Percentiles rank a stretch among this genome's conserved stretches.
These are phyloP conservation scores for Toxonevra muliebris DNA, from an alignment of 2,888 invertebrate genomes.

Conservation along the genomic window DNA sequence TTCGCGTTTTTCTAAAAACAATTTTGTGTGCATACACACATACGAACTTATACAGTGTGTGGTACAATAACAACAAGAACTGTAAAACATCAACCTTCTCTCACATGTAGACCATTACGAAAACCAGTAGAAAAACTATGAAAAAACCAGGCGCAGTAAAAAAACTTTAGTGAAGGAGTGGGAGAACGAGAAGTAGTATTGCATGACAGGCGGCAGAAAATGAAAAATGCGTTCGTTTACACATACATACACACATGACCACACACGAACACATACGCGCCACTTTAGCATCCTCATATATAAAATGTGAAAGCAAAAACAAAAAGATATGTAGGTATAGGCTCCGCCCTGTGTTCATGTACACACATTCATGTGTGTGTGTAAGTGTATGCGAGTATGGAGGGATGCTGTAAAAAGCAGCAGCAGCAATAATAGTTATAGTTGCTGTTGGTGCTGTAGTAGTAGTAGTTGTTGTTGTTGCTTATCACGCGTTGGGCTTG, in stretches of 20 bases:
- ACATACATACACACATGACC: conserved; percentile 7
- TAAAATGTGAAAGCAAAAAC: conserved; percentile 22
- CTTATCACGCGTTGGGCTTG: too few relatives aligned
- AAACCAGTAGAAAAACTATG: conserved; percentile 19
- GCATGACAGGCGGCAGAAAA: conserved; percentile 29
- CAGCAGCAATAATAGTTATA: neutral
- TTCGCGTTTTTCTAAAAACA: conserved; percentile 28
- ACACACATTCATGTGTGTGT: too few relatives aligned
- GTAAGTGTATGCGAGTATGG: too few relatives aligned
- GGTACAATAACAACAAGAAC: neutral
- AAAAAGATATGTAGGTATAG: conserved; percentile 12
- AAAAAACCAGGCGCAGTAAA: conserved; percentile 5
- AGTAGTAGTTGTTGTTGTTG: too few relatives aligned
- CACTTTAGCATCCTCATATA: neutral
- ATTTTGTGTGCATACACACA: conserved; percentile 25
- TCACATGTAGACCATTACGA: neutral
- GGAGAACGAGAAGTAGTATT: conserved; percentile 21
- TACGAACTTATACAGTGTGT: conserved; percentile 26
- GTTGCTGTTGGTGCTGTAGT: neutral
- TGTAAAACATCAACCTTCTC: conserved; percentile 24
- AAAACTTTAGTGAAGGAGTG: conserved; percentile 13
- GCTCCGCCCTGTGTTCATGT: conserved; percentile 22
- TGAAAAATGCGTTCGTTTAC: conserved; percentile 32
- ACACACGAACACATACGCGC: conserved; percentile 13
- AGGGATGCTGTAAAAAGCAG: too few relatives aligned